A percentile compares a stretch with the other conserved stretches of the same genome.
phyloP scores from a whole-genome alignment of 1,140 invertebrate species.

The Lepidurus couesii region DNA sequence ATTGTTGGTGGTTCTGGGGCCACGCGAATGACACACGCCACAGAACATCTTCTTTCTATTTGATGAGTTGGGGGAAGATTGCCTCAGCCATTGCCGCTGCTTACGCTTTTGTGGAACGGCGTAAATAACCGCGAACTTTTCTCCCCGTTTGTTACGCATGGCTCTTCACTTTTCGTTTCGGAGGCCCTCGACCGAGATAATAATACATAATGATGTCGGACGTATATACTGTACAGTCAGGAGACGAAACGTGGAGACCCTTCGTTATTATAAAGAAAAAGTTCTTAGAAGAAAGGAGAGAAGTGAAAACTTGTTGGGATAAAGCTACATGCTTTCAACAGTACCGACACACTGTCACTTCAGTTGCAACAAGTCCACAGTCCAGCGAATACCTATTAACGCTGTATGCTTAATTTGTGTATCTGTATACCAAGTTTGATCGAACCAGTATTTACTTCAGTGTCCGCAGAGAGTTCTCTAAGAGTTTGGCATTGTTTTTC shows the following conservation, averaged over 20 bases:
- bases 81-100: not conserved
- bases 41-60: not conserved
- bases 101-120: not conserved
- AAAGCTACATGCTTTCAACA: not conserved
- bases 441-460: not conserved
- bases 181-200: not conserved
- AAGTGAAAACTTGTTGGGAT: conserved; percentile 2
- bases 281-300: not conserved
- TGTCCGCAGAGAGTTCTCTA: not conserved
- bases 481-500: not conserved
- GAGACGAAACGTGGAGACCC: not conserved
- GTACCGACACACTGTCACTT: not conserved
- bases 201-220: not conserved
- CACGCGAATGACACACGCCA: not conserved
- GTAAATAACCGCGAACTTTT: not conserved
- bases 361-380: not conserved
- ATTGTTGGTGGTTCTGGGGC: not conserved
- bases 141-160: not conserved
- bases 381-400: not conserved
- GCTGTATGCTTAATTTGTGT: not conserved
- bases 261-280: not conserved
- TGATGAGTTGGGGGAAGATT: not conserved
- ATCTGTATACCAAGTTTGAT: not conserved
- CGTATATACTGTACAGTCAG: not conserved
- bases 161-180: conserved; percentile 2